phyloP scores from a whole-genome alignment of 37 sponge, comb jelly and placozoan genomes.

The Petrosia ficiformis region DNA sequence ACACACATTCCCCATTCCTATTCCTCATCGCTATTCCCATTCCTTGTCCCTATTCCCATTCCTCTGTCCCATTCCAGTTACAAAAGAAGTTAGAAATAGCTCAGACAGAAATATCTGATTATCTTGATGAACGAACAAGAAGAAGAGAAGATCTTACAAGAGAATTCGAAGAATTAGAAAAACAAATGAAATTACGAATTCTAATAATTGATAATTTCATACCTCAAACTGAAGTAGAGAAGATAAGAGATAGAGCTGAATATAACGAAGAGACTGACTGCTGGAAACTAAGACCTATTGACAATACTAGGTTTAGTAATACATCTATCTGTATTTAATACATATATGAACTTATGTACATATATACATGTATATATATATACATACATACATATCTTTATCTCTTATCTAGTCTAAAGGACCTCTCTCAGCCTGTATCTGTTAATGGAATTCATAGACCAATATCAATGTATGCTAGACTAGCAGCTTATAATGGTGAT shows the following conservation, averaged over 20 bases:
- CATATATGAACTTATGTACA: too few species aligned
- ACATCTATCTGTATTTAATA: neutral
- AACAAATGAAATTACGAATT: constrained; percentile 68
- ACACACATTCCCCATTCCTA: neutral
- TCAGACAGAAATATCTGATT: constrained; percentile 68
- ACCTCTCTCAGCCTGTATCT: too few species aligned
- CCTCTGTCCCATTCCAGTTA: constrained; percentile 32
- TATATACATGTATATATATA: too few species aligned
- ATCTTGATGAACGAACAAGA: constrained; percentile 55
- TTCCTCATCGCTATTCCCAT: neutral
- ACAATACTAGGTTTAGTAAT: constrained; percentile 10
- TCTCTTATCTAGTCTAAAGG: too few species aligned
- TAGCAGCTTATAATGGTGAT: constrained; percentile 62
- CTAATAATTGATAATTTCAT: constrained; percentile 90
- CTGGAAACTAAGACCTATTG: constrained; percentile 65
- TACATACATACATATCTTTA: too few species aligned
- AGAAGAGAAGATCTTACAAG: constrained; percentile 60
- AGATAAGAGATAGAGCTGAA: constrained; percentile 58
- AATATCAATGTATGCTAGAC: constrained; percentile 51
- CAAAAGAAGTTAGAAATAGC: constrained; percentile 64
- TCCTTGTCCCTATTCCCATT: neutral
- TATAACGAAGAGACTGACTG: constrained; percentile 80
- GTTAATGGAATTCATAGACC: constrained; percentile 54
- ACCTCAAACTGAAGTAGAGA: constrained; percentile 57
- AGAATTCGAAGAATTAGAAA: constrained; percentile 63